Base-by-base conservation (phyloP, 2,888 invertebrate genomes). In the Caenorhabditis virilis region DNA sequence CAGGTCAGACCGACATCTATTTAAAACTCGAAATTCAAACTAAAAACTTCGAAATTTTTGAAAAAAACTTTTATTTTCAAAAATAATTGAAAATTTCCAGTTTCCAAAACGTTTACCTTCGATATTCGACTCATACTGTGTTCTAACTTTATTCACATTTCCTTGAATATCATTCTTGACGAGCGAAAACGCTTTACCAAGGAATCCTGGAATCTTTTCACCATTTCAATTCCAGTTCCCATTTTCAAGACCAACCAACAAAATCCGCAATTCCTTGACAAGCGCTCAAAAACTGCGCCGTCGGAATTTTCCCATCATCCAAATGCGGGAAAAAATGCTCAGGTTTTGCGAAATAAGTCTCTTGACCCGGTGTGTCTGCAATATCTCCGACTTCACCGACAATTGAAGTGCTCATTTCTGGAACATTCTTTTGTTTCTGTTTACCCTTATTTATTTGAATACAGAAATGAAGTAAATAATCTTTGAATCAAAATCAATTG, bases 241-340 rank as follows among this genome's bases (percentile, higher is more conserved):
- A 6, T 18, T 6, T 38, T 38, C 7, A 27, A 13, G 15, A 22
- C 42, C 42, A 22, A 42, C 80, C 78, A n/a, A 81, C 79, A 51
- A 82, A 82, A 45, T 80, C 79, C 9, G 79, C 79, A 47, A 82
- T 75, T 51, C 82, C 82, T 41, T 82, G 79, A 53, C 82, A 82
- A 6, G 82, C 82, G 45, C 63, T 71, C 33, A 82, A 60, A 53
- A 82, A 82, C 48, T 82, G 79, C 23, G 72, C 78, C 7, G 82
- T 81, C 2, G 82, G 82, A 35, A 82, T 79, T 27, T 69, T 60
- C 7, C 74, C 77, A 13, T 77, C 69, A 0, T 71, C 72, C 30
- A 82, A 57, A 27, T 73, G 68, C 7, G 82, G 82, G 57, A 82
- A 82, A 61, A 81, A 67, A 23, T 77, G 75, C 22, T 75, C 73